Conservation (phyloP, 37 sponge, comb jelly and placozoan species). For the Cladorhizidae sp. region DNA sequence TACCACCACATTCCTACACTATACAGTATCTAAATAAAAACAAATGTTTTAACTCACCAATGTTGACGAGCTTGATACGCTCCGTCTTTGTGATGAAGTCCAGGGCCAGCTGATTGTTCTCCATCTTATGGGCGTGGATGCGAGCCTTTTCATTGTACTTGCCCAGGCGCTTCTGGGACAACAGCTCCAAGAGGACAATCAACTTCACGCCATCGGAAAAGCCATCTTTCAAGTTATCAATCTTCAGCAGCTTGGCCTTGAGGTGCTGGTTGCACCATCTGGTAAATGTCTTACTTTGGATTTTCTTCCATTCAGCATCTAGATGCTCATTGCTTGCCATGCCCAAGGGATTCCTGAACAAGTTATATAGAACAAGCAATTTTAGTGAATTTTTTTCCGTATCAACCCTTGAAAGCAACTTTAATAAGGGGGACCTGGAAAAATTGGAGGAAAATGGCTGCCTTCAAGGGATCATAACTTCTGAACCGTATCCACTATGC, state of each 20-base stretch:
- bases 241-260: conserved; percentile 45
- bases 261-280: conserved; percentile 97
- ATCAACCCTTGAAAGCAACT: too few relatives aligned
- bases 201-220: conserved; percentile 88
- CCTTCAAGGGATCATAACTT: too few relatives aligned
- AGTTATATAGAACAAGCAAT: too few relatives aligned
- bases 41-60: conserved; percentile 64
- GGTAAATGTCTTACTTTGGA: conserved; percentile 98
- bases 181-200: conserved; percentile 79
- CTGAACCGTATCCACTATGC: too few relatives aligned
- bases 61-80: conserved; percentile 78
- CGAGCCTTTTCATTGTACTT: conserved; percentile 83
- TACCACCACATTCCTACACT: too few relatives aligned
- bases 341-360: too few relatives aligned
- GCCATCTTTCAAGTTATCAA: conserved; percentile 80
- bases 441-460: too few relatives aligned
- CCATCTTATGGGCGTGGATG: conserved; percentile 86
- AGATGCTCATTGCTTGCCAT: conserved; percentile 47
- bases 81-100: conserved; percentile 78
- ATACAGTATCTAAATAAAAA: too few relatives aligned
- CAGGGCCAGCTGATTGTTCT: conserved; percentile 83
- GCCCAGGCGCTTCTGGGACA: conserved; percentile 79
- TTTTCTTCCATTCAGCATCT: conserved; percentile 91
- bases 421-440: too few relatives aligned
- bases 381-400: too few relatives aligned